Conservation (phyloP, 2,888 invertebrate genomes). For the Zootermopsis nevadensis region DNA sequence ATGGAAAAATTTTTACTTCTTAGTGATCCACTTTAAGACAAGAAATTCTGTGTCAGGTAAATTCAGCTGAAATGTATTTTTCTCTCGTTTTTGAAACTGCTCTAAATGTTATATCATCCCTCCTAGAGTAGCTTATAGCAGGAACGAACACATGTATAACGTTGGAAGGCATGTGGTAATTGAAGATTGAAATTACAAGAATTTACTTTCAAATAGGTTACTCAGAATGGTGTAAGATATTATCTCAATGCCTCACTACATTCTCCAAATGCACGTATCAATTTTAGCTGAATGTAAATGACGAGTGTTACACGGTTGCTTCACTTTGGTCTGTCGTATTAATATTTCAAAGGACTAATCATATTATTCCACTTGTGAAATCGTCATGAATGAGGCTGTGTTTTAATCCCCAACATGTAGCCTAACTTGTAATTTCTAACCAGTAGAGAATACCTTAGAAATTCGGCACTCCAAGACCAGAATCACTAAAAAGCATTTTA, state of each 20-base stretch:
- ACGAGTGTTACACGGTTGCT: background rate
- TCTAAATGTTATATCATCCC: no score
- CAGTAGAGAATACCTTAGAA: background rate
- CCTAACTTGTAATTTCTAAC: background rate
- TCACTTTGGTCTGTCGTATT: background rate
- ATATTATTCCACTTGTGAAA: slow-evolving; percentile 14
- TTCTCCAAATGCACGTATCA: slow-evolving; percentile 21
- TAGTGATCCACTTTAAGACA: no score
- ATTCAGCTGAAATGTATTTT: no score
- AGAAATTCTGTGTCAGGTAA: no score
- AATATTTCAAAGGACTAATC: background rate
- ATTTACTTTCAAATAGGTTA: background rate
- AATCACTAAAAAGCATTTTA: background rate
- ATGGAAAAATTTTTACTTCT: no score
- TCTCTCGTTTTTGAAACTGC: no score
- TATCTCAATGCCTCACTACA: background rate
- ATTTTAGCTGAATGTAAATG: background rate
- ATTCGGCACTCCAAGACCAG: background rate
- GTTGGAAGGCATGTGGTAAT: background rate
- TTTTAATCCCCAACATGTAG: slow-evolving; percentile 13
- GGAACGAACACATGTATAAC: no score
- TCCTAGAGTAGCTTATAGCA: no score
- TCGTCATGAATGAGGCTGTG: background rate
- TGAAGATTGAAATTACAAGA: background rate
- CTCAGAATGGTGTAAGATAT: slow-evolving; percentile 24